Conservation (phyloP, 2,113 vertebrate genomes). For the Dicrurus megarhynchus region DNA sequence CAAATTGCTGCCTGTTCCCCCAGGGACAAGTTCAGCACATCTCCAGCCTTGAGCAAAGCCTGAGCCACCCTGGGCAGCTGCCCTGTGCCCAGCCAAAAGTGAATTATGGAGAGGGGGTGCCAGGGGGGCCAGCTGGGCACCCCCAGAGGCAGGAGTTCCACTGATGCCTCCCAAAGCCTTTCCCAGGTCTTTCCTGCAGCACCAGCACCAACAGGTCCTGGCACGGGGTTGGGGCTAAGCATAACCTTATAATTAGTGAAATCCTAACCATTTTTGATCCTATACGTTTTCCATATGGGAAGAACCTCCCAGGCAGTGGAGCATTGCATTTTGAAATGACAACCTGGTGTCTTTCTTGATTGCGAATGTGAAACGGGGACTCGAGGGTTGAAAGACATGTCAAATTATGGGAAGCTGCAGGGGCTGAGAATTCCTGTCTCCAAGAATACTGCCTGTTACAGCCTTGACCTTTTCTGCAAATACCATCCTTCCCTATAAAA, state of each 20-base stretch:
- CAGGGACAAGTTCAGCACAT: background rate
- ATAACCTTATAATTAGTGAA: background rate
- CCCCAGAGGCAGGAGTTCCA: background rate
- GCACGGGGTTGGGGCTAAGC: background rate
- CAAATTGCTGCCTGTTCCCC: background rate
- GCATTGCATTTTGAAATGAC: background rate
- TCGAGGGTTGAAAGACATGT: conserved; percentile 52
- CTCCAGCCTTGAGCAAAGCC: background rate
- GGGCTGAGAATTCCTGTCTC: conserved; percentile 59
- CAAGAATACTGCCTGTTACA: conserved; percentile 28
- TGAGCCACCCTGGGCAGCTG: background rate
- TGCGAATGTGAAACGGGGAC: conserved; percentile 43
- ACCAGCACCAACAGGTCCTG: background rate
- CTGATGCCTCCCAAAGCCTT: background rate
- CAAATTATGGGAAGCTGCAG: conserved; percentile 54
- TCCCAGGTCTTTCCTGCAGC: background rate
- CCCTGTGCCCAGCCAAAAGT: background rate
- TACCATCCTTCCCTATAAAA: conserved; percentile 55
- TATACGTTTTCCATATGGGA: background rate
- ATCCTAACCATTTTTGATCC: background rate
- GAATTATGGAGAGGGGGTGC: background rate
- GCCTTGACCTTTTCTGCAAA: conserved; percentile 60
- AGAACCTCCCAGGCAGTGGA: background rate
- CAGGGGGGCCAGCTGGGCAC: background rate
- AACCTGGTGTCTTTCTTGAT: conserved; percentile 9